Evolutionary conservation across 2,888 invertebrate species (phyloP).

Genomic region (Conomelus anceps): DNA sequence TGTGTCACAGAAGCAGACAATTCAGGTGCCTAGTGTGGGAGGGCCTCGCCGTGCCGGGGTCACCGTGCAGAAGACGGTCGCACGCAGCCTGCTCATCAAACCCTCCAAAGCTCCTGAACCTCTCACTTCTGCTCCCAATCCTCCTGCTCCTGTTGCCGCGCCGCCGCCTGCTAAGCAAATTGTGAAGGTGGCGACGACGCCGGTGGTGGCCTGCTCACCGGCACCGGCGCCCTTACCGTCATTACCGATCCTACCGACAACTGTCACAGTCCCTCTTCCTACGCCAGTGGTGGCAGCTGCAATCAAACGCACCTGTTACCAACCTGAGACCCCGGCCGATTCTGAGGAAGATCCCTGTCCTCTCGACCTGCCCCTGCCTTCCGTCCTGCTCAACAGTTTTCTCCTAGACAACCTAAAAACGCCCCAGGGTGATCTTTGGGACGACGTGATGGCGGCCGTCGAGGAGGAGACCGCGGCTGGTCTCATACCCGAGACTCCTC

Average conservation of each 20-base stretch:
- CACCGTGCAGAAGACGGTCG: conserved; percentile 35
- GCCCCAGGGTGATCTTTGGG: conserved; percentile 15
- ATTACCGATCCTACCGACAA: not conserved
- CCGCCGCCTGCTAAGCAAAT: not conserved
- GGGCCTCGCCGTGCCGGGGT: conserved; percentile 15
- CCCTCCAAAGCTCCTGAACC: not conserved
- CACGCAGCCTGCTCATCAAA: conserved; percentile 41
- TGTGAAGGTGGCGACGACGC: not conserved
- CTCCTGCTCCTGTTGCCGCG: too few species aligned
- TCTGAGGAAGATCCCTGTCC: conserved; percentile 38
- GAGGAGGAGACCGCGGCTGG: not conserved
- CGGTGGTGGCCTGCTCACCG: too few species aligned
- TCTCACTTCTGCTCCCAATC: not conserved
- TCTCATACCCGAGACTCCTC: not conserved
- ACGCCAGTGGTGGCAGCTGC: conserved; percentile 5
- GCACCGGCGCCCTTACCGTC: not conserved
- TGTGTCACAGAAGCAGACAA: not conserved
- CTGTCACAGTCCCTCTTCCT: not conserved
- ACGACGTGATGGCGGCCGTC: conserved; percentile 14
- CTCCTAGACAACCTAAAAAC: conserved; percentile 9
- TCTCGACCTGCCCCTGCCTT: not conserved
- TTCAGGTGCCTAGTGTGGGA: not conserved
- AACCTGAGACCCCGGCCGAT: conserved; percentile 40
- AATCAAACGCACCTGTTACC: conserved; percentile 21
- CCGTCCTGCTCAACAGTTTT: conserved; percentile 11